A percentile compares a stretch with the other conserved stretches of the same genome.
Evolutionary conservation across 2,797 vertebrate species (phyloP).

Genomic region (Miopithecus talapoin): DNA sequence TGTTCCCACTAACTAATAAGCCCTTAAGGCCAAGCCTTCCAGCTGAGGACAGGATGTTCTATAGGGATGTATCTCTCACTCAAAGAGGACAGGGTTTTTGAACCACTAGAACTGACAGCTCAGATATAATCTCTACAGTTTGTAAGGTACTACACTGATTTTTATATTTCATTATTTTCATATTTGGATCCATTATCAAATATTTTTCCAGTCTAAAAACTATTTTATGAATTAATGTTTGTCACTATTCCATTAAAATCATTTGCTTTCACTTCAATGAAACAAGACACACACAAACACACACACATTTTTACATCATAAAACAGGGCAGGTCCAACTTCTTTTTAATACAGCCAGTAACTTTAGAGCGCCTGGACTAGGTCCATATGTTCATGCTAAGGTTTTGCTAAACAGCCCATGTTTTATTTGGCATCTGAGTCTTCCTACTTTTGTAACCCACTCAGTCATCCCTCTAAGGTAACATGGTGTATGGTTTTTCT

Average conservation of each 20-base stretch:
- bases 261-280: background rate
- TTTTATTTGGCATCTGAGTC: background rate
- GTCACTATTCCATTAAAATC: background rate
- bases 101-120: background rate
- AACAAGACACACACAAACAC: background rate
- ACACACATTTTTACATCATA: background rate
- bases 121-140: background rate
- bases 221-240: background rate
- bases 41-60: background rate
- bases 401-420: background rate
- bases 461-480: background rate
- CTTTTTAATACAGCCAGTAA: background rate
- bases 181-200: background rate
- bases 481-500: background rate
- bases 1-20: background rate
- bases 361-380: background rate
- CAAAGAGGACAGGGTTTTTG: background rate
- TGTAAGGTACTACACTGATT: background rate
- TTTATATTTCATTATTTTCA: constrained; percentile 2
- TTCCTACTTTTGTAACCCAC: background rate
- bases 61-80: background rate
- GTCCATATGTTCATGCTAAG: background rate
- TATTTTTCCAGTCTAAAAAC: background rate
- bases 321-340: background rate
- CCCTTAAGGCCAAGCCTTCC: background rate